Evolutionary conservation across 1,140 invertebrate genomes (phyloP).

Genomic region (Apolygus lucorum): DNA sequence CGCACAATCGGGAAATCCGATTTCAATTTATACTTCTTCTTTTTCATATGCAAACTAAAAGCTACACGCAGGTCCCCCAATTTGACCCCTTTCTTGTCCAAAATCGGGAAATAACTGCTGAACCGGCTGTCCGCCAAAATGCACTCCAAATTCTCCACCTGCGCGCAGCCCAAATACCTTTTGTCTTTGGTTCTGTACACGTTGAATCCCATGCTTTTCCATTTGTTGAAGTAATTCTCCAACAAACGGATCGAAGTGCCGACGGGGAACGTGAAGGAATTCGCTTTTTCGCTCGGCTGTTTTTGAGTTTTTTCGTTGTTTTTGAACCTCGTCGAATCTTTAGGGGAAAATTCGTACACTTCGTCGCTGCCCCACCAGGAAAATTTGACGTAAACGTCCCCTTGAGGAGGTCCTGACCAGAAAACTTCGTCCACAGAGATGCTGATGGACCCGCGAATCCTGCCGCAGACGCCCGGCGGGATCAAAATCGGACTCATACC

Average conservation of each 20-base stretch:
- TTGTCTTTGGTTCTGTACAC: constrained; percentile 3
- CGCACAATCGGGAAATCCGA: background rate
- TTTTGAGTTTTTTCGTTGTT: background rate
- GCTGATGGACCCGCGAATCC: background rate
- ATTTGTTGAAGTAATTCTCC: background rate
- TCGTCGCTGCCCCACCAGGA: constrained; percentile 3
- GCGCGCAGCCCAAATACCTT: background rate
- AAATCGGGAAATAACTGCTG: background rate
- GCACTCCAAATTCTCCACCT: background rate
- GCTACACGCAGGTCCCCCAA: background rate
- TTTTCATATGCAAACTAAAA: background rate
- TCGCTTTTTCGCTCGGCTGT: background rate
- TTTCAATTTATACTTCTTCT: background rate
- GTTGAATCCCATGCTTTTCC: background rate
- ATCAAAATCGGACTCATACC: constrained; percentile 7
- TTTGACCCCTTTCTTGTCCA: background rate
- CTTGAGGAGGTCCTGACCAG: background rate
- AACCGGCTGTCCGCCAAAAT: background rate
- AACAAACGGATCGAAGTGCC: background rate
- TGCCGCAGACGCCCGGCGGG: background rate
- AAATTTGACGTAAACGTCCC: background rate
- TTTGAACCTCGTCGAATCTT: background rate
- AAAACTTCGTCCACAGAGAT: background rate
- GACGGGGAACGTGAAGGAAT: background rate
- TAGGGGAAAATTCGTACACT: constrained; percentile 2